Percentiles rank a stretch among this genome's conserved stretches.
Evolutionary conservation across 2,888 invertebrate genomes (phyloP).

Genomic region (Phyllotreta cruciferae): DNA sequence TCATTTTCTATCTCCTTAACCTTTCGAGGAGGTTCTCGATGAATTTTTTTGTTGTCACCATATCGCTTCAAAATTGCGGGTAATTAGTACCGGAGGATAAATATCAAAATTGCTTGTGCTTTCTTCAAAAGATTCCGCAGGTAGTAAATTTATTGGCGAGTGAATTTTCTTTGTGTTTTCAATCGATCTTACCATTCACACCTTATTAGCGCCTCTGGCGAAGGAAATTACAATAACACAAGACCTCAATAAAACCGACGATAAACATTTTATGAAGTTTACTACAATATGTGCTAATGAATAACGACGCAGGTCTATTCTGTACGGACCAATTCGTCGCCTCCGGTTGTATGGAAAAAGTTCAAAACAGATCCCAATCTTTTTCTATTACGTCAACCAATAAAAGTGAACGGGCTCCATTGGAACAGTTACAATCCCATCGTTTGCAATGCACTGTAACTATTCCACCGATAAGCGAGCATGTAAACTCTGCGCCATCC

Average conservation of each 20-base stretch:
- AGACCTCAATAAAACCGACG: too few relatives aligned
- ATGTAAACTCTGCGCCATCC: conserved; percentile 5
- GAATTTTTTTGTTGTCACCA: too few relatives aligned
- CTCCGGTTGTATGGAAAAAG: conserved; percentile 11
- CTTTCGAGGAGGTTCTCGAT: conserved; percentile 15
- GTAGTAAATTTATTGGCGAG: too few relatives aligned
- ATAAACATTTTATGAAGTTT: too few relatives aligned
- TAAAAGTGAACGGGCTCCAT: conserved; percentile 29
- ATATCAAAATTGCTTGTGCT: too few relatives aligned
- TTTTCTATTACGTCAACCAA: conserved; percentile 19
- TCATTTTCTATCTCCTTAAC: conserved; percentile 22
- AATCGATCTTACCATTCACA: too few relatives aligned
- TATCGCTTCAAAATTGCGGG: too few relatives aligned
- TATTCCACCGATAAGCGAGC: conserved; percentile 5
- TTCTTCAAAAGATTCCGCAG: too few relatives aligned
- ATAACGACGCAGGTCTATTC: conserved; percentile 8
- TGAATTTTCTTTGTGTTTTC: too few relatives aligned
- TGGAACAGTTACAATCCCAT: conserved; percentile 27
- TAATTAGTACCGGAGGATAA: too few relatives aligned
- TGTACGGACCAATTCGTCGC: conserved; percentile 4
- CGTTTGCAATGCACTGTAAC: conserved; percentile 16
- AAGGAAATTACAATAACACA: too few relatives aligned
- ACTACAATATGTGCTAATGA: background rate
- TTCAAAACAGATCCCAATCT: conserved; percentile 13
- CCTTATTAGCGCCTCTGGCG: too few relatives aligned